Evolutionary conservation across 2,888 invertebrate species (phyloP).

Genomic region (Anodontia alba): DNA sequence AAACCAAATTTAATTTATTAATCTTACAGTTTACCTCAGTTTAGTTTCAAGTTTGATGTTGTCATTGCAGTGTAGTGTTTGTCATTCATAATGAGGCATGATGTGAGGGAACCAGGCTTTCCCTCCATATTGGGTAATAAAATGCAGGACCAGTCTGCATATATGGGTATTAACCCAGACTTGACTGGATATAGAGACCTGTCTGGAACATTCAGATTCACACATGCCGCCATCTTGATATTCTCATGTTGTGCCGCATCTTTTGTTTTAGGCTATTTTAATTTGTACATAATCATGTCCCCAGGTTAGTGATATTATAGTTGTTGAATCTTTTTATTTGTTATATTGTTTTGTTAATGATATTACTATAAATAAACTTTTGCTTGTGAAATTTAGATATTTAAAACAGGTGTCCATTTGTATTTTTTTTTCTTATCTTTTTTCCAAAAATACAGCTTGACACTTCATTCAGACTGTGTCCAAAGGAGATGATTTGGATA

Average conservation of each 20-base stretch:
- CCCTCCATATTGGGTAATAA: too few species aligned
- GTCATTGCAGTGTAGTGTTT: background rate
- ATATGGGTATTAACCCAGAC: too few species aligned
- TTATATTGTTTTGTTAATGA: background rate
- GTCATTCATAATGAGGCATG: background rate
- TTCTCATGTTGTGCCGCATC: background rate
- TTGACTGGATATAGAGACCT: too few species aligned
- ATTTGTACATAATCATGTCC: background rate
- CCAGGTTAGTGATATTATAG: slow-evolving; percentile 6
- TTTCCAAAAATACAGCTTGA: too few species aligned
- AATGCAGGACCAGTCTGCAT: too few species aligned
- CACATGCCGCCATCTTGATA: too few species aligned
- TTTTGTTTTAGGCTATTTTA: slow-evolving; percentile 4
- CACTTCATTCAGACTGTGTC: too few species aligned
- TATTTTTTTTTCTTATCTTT: too few species aligned
- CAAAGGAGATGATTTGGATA: too few species aligned
- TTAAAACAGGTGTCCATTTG: too few species aligned
- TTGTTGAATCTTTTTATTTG: background rate
- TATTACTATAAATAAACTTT: background rate
- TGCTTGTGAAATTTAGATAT: background rate
- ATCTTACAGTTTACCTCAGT: background rate
- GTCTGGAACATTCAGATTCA: too few species aligned
- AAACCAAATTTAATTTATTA: background rate
- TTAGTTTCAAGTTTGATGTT: slow-evolving; percentile 1
- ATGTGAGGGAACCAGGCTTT: too few species aligned